Percentiles rank a stretch among this genome's conserved stretches.
These are phyloP conservation scores for Sesamia inferens DNA, from an alignment of 2,888 invertebrate species.

Conservation along the genomic window DNA sequence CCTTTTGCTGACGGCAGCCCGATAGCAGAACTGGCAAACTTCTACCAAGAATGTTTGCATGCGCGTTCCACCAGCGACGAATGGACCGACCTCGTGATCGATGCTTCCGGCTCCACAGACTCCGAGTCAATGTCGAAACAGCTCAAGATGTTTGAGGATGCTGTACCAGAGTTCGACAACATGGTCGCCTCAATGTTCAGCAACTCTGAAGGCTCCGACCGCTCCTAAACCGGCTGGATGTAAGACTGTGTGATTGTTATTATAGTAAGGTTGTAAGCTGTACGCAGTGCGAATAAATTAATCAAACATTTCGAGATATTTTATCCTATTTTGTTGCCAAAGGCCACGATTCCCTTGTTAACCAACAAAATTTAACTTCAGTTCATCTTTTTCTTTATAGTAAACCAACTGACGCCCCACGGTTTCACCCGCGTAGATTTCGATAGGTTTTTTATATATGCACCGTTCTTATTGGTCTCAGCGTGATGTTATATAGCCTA, in stretches of 20 bases:
- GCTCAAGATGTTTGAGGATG: conserved; percentile 93
- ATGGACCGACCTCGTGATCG: conserved; percentile 74
- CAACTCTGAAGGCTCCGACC: conserved; percentile 79
- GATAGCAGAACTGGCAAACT: conserved; percentile 93
- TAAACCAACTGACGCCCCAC: no score
- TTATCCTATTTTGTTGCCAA: conserved; percentile 37
- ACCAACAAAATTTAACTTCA: no score
- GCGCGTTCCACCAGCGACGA: conserved; percentile 87
- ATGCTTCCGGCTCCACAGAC: conserved; percentile 70
- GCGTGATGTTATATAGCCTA: no score
- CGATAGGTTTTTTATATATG: no score
- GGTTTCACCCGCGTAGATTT: no score
- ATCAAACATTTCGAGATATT: conserved; percentile 31
- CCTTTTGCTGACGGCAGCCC: conserved; percentile 94
- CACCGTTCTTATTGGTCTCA: no score
- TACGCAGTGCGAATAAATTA: conserved; percentile 55
- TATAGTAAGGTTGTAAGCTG: conserved; percentile 49
- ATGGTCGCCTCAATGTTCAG: conserved; percentile 93
- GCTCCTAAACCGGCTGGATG: conserved; percentile 63
- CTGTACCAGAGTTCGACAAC: conserved; percentile 93
- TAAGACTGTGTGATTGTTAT: conserved; percentile 60
- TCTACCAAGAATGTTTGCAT: conserved; percentile 94
- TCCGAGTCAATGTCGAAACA: conserved; percentile 92
- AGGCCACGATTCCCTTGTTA: no score
- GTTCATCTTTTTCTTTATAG: no score